A percentile compares a stretch with the other conserved stretches of the same genome.
phyloP scores from a whole-genome alignment of 2,113 vertebrate genomes.

The Dasyornis broadbenti region DNA sequence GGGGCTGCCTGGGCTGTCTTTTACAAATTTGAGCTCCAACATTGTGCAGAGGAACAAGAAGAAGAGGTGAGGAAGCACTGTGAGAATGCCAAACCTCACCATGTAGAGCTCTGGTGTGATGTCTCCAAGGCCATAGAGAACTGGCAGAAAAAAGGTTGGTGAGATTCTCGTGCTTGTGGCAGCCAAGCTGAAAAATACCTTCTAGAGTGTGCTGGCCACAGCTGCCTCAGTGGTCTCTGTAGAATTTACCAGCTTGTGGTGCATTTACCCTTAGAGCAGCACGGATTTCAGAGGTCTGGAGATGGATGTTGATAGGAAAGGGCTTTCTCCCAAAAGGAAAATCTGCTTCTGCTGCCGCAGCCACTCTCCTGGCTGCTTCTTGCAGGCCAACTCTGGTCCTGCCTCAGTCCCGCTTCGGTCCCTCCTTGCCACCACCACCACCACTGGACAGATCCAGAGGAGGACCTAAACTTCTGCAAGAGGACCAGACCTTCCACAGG shows the following conservation, averaged over 20 bases:
- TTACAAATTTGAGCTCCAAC: slow-evolving; percentile 93
- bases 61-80: slow-evolving; percentile 87
- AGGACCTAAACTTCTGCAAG: neutral
- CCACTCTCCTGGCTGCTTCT: neutral
- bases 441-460: neutral
- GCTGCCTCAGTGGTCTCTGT: neutral
- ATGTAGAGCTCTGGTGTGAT: slow-evolving; percentile 89
- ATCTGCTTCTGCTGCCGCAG: neutral
- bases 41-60: slow-evolving; percentile 93
- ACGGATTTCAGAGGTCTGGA: neutral
- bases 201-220: slow-evolving; percentile 55
- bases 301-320: neutral
- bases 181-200: slow-evolving; percentile 87
- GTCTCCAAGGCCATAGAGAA: slow-evolving; percentile 91
- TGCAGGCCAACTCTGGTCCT: no score
- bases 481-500: neutral
- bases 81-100: slow-evolving; percentile 86
- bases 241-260: neutral
- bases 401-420: neutral
- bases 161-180: slow-evolving; percentile 86
- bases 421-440: neutral
- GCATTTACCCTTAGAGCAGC: fast-evolving
- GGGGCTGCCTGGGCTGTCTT: slow-evolving; percentile 93
- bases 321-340: neutral
- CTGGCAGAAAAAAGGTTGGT: slow-evolving; percentile 89